Evolutionary conservation across 2,888 invertebrate genomes (phyloP).

Genomic region (Acrobasis suavella): DNA sequence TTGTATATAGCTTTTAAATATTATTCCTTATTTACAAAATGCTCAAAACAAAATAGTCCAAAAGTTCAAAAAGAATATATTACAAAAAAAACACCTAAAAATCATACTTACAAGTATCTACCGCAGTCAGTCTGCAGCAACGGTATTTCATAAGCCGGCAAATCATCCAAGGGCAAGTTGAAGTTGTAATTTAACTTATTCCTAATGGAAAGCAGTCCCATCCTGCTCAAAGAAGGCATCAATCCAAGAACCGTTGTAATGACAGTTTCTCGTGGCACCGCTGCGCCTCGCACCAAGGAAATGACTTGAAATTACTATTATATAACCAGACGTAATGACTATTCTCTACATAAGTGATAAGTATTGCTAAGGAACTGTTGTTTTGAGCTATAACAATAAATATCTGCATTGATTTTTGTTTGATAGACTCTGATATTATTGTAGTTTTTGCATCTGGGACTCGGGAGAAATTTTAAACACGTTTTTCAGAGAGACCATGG

Average conservation of each 20-base stretch:
- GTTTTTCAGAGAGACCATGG: no score
- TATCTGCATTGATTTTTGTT: not conserved
- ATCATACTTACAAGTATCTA: no score
- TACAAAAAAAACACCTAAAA: no score
- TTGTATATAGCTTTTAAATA: no score
- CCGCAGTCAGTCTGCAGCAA: not conserved
- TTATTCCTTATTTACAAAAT: no score
- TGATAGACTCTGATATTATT: no score
- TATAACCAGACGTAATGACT: conserved; percentile 47
- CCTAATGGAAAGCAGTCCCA: conserved; percentile 47
- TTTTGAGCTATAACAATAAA: conserved; percentile 18
- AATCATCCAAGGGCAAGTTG: conserved; percentile 21
- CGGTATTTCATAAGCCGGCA: conserved; percentile 4
- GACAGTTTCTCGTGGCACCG: conserved; percentile 66
- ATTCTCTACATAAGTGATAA: conserved; percentile 38
- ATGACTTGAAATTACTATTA: conserved; percentile 68
- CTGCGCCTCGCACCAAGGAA: conserved; percentile 55
- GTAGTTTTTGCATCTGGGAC: no score
- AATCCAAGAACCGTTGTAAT: conserved; percentile 76
- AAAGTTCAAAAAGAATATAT: no score
- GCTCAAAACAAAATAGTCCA: no score
- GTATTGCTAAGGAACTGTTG: conserved; percentile 28
- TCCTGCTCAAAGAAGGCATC: conserved; percentile 54
- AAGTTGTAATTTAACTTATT: conserved; percentile 18
- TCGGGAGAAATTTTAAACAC: no score